Base-by-base conservation (phyloP, 1,140 invertebrate genomes). In the Zaprionus capensis region DNA sequence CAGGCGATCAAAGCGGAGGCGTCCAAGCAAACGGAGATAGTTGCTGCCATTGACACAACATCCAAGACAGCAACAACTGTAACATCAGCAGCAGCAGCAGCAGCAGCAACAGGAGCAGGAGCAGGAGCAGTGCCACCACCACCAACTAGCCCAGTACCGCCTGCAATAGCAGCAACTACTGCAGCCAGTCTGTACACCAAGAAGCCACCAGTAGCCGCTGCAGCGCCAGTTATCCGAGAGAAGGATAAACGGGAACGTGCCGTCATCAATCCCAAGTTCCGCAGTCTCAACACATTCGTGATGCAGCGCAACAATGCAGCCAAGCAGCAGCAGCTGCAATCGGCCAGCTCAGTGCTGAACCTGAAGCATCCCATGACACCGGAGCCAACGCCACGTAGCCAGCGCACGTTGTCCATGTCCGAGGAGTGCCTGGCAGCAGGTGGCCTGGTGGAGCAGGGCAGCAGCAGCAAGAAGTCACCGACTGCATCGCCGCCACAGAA, bases 221-320 rank as follows among this genome's bases (percentile, higher is more conserved):
- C 95, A 77, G 95, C 95, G 2, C 96, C 96, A 0, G 95, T 96
- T 2, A 95, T 96, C 3, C 93, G 95, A 5, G 96, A 96, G 80
- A 96, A 96, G 82, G 96, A 96, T 71, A 96, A 96, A 85, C 93
- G 95, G 7, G 96, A 96, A 69, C 93, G 95, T 56, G 95, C 95
- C 2, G 95, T 94, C 9, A 95, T 95, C 55, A 95, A 95, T 88
- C 94, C 95, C n/a, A 95, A 95, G 80, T 95, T 95, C 70, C 91
- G 94, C 15, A 93, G 92, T n/a, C 79, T 93, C 17, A 93, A 93
- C 72, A 93, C 91, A 22, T 92, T 92, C 55, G 91, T 82, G 28
- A 91, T 91, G 67, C 84, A 92, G 53, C 87, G 91, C 7, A 82
- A 82, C 53, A 92, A 90, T 77, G 91, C 91, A 1, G 78, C 87